Percentiles rank a stretch among this genome's conserved stretches.
Evolutionary conservation across 2,888 invertebrate species (phyloP).

Genomic region (Encarsia formosa): DNA sequence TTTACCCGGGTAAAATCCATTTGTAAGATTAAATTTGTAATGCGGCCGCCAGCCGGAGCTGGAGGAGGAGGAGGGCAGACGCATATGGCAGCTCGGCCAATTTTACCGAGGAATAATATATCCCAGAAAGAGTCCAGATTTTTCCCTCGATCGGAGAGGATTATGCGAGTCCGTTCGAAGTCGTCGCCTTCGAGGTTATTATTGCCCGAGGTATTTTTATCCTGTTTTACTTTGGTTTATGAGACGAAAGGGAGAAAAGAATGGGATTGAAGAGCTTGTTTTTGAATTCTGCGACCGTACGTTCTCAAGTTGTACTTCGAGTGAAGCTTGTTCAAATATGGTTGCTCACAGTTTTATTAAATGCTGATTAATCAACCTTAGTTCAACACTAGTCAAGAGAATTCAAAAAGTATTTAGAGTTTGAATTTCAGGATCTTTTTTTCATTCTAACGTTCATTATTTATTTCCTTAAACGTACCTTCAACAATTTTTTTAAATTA

Average conservation of each 20-base stretch:
- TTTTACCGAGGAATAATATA: conserved; percentile 42
- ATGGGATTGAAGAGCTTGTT: no score
- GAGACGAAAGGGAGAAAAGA: conserved; percentile 3
- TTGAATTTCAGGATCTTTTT: no score
- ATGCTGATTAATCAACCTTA: no score
- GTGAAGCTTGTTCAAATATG: no score
- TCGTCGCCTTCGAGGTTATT: conserved; percentile 15
- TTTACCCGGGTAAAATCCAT: conserved; percentile 62
- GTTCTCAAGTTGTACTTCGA: no score
- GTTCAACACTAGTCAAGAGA: no score
- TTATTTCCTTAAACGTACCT: no score
- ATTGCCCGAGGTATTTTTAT: neutral
- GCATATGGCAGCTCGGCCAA: conserved; percentile 48
- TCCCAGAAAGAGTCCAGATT: neutral
- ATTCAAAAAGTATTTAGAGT: no score
- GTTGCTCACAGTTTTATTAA: no score
- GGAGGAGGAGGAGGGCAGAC: conserved; percentile 38
- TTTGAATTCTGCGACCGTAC: no score
- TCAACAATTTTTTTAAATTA: no score
- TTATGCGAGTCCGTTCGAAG: conserved; percentile 24
- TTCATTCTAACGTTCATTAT: no score
- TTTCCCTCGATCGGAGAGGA: conserved; percentile 2
- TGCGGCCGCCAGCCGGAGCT: conserved; percentile 43
- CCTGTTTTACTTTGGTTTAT: conserved; percentile 3
- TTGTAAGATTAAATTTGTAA: conserved; percentile 71